Evolutionary conservation across 2,113 vertebrate genomes (phyloP).

Genomic region (Rostratula benghalensis): DNA sequence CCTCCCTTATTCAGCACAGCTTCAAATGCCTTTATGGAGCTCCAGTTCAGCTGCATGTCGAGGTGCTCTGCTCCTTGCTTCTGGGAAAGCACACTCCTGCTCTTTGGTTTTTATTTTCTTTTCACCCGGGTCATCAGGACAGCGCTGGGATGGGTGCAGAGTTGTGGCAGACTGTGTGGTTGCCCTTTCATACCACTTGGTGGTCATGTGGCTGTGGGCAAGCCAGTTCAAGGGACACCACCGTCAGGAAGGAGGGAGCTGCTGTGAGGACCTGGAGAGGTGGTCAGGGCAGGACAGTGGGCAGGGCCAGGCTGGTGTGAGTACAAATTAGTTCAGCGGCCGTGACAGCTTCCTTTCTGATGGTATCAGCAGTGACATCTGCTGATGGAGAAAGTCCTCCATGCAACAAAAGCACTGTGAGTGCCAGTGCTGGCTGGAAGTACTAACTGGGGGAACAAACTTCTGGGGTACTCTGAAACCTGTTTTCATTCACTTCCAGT

Average conservation of each 20-base stretch:
- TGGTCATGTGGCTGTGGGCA: rapidly evolving
- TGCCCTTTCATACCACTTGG: not conserved
- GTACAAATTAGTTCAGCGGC: not conserved
- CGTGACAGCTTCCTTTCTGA: rapidly evolving
- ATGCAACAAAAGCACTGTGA: rapidly evolving
- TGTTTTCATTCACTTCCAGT: not conserved
- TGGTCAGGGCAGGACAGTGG: not conserved
- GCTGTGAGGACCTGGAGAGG: rapidly evolving
- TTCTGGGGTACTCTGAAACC: not conserved
- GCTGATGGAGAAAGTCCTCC: rapidly evolving
- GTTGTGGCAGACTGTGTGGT: not conserved
- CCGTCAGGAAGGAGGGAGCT: not conserved
- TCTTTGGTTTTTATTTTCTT: not conserved
- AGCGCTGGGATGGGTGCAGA: not conserved
- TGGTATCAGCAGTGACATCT: rapidly evolving
- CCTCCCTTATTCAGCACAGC: not conserved
- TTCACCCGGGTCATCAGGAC: not conserved
- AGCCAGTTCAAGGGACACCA: rapidly evolving
- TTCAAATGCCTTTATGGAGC: not conserved
- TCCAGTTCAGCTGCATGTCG: not conserved
- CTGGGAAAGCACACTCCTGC: not conserved
- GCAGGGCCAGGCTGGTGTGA: not conserved
- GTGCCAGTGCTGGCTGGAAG: not conserved
- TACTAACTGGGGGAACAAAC: rapidly evolving
- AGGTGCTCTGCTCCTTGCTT: rapidly evolving